Evolutionary conservation across 2,888 invertebrate genomes (phyloP), one percentile per base, ranked within the genome.

Genomic region (Hymenopus coronatus): DNA sequence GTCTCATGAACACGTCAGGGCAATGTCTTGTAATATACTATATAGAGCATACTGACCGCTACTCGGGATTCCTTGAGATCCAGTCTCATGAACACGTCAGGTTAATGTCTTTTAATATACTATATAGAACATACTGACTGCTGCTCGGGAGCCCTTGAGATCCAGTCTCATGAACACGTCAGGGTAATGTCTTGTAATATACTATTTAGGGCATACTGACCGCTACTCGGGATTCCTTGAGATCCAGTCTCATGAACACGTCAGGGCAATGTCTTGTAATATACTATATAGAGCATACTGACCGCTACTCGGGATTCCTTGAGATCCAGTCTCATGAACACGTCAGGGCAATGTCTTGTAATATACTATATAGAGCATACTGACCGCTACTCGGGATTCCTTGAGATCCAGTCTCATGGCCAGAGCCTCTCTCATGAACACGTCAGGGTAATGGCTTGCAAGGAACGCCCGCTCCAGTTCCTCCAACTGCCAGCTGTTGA

Each of bases 111-210:
- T 91, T 98, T 97, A 91, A 98, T 95, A 94, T 99, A 99, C 33
- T 30, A 4, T 30, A 30, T 30, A 30, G 4, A 30, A 4, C 7
- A 28, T 82, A 96, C 97, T 96, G 94, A 99, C 99, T 95, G 99
- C 99, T 90, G 99, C 99, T 93, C 99, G 95, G 93, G 99, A 99
- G 94, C 99, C 99, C 92, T 99, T 98, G 90, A 99, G 94, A 0
- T 99, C 98, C 93, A 99, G 99, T 91, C 99, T 95, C 99, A 99
- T 99, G 95, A 99, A 99, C 91, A 99, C 99, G 93, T 99, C 99
- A 0, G 99, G 99, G 94, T 99, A 99, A 94, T 98, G 98, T 87
- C 96, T 96, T 91, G 98, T 97, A 91, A 98, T 95, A 94, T 99
- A 99, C 33, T n/a, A n/a, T n/a, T n/a, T n/a, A n/a, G n/a, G n/a